A percentile compares a stretch with the other conserved stretches of the same genome.
These are phyloP conservation scores for Aleiodes alternator DNA, from an alignment of 2,888 invertebrate genomes.

Conservation along the genomic window DNA sequence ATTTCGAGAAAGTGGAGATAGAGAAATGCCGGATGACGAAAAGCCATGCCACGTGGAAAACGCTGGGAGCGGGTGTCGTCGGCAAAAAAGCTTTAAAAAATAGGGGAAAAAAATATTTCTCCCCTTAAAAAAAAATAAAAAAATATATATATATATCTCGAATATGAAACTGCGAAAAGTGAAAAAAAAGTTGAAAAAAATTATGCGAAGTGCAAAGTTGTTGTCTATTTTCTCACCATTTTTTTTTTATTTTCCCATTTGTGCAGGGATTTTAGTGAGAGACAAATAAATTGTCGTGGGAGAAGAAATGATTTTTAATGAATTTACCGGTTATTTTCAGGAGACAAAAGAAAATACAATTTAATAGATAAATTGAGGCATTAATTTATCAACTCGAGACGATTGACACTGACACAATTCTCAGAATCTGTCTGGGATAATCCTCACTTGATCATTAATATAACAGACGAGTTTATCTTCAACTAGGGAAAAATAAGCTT, in stretches of 20 bases:
- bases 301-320: neutral
- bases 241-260: slow-evolving; percentile 29
- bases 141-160: slow-evolving; percentile 17
- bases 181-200: slow-evolving; percentile 24
- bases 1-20: slow-evolving; percentile 44
- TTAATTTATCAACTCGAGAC: too few relatives aligned
- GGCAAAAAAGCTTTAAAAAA: slow-evolving; percentile 12
- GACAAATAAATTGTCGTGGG: slow-evolving; percentile 32
- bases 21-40: slow-evolving; percentile 40
- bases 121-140: slow-evolving; percentile 26
- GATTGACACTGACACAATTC: too few relatives aligned
- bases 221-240: slow-evolving; percentile 26
- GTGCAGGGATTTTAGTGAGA: slow-evolving; percentile 45
- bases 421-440: too few relatives aligned
- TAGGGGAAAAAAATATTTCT: slow-evolving; percentile 7
- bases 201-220: neutral
- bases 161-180: neutral
- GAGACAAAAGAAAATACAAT: slow-evolving; percentile 3
- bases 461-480: slow-evolving; percentile 54
- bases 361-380: too few relatives aligned
- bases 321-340: neutral
- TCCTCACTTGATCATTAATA: slow-evolving; percentile 64
- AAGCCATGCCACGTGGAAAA: slow-evolving; percentile 36
- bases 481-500: too few relatives aligned
- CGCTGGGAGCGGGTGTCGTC: slow-evolving; percentile 9